Base-by-base conservation (phyloP, 2,888 invertebrate genomes). In the Himalopsyche japonica region DNA sequence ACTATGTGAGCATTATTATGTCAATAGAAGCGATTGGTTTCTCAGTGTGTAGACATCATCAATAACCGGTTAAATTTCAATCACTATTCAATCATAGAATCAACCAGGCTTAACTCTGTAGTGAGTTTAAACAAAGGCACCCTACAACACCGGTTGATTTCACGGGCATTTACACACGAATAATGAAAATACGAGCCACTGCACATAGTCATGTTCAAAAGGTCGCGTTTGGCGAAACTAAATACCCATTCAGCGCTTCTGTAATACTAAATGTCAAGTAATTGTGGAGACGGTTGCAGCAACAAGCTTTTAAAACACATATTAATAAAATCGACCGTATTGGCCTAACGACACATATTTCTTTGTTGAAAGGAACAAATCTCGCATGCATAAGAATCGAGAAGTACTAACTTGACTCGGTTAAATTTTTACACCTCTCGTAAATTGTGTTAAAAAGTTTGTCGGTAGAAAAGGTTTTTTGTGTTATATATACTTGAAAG, bases 251-350 rank as follows among this genome's bases (percentile, higher is more conserved):
- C 57, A 79, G 32, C 43, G 32, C 24, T 43, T 30, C 78, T 24
- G 24, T 82, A 2, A 43, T 79, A 81, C 81, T 82, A 84, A 84
- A 84, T 84, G 84, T 81, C 84, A 81, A 84, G 84, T 81, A 27
- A 70, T 70, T 15, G 12, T 70, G 27, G 27, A 70, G 10, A 70
- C 27, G 27, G 12, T 5, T 27, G 15, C 8, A 70, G 27, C 70
- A 70, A 70, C 70, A 70, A 70, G 70, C 70, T 70, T 24, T 70
- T 27, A 30, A 70, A 70, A 27, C n/a, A n/a, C n/a, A n/a, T 70
- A 70, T 70, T 70, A 30, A 27, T 70, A 3, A 24, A 43, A 20
- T 24, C 20, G n/a, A 4, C 57, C 20, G 24, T 15, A 30, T 15
- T 27, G 64, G 27, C 10, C 5, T 64, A 64, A 70, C 20, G 4